Percentiles rank a stretch among this genome's conserved stretches.
Evolutionary conservation across 2,888 invertebrate species (phyloP).

Genomic region (Trichopria drosophilae): DNA sequence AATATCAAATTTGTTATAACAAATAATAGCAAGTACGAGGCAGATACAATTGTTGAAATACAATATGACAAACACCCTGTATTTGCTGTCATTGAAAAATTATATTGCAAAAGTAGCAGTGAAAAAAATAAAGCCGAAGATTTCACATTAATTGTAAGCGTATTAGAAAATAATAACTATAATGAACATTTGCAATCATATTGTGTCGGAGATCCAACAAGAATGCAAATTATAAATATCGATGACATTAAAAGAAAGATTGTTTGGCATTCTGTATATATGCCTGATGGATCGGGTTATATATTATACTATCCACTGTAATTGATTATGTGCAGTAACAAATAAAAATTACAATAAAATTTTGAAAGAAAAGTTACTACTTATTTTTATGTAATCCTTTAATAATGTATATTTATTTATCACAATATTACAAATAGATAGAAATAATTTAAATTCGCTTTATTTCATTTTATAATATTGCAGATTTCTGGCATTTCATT

Average conservation of each 20-base stretch:
- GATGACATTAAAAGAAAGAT: neutral
- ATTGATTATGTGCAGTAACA: no score
- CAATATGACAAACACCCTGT: neutral
- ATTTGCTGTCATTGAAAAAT: constrained; percentile 6
- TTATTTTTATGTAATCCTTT: no score
- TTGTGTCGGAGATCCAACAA: neutral
- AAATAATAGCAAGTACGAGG: constrained; percentile 2
- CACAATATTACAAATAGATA: no score
- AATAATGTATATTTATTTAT: no score
- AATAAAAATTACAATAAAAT: no score
- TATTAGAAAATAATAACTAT: neutral
- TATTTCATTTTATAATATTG: no score
- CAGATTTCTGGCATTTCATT: no score
- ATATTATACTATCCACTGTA: neutral
- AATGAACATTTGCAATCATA: constrained; percentile 1
- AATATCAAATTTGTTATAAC: neutral
- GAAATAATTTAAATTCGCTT: no score
- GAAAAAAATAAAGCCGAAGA: neutral
- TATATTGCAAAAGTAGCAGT: neutral
- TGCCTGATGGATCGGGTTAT: constrained; percentile 3
- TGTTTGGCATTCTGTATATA: neutral
- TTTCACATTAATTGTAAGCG: constrained; percentile 5
- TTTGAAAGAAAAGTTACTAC: no score
- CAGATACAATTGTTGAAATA: neutral
- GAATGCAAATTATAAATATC: neutral